Conservation (phyloP, 2,888 invertebrate genomes). For the Coelinius sp. region DNA sequence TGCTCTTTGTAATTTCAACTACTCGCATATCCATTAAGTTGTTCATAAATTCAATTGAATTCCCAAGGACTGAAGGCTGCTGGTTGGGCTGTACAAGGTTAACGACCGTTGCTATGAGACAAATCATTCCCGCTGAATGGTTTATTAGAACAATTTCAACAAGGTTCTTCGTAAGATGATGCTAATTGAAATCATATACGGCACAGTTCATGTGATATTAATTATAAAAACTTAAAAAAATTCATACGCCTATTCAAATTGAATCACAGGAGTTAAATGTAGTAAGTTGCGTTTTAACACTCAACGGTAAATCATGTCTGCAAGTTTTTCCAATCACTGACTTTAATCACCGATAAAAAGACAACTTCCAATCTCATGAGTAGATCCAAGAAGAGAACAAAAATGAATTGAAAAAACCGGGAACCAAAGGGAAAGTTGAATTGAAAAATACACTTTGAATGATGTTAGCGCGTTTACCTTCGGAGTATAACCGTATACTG, state of each 20-base stretch:
- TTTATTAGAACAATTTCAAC: background rate
- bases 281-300: background rate
- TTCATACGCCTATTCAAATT: background rate
- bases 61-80: background rate
- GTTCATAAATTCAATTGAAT: background rate
- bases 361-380: background rate
- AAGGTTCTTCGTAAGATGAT: background rate
- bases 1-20: background rate
- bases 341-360: background rate
- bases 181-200: background rate
- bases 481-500: background rate
- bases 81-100: conserved; percentile 7
- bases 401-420: background rate
- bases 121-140: conserved; percentile 55
- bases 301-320: conserved; percentile 38
- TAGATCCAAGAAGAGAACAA: background rate
- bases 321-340: conserved; percentile 3
- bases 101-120: conserved; percentile 41
- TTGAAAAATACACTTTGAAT: background rate
- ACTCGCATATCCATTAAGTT: conserved; percentile 19
- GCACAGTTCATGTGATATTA: background rate
- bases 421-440: background rate
- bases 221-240: background rate
- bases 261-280: background rate
- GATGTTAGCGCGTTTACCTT: background rate